Evolutionary conservation across 2,113 vertebrate genomes (phyloP).

Genomic region (Anguilla rostrata): DNA sequence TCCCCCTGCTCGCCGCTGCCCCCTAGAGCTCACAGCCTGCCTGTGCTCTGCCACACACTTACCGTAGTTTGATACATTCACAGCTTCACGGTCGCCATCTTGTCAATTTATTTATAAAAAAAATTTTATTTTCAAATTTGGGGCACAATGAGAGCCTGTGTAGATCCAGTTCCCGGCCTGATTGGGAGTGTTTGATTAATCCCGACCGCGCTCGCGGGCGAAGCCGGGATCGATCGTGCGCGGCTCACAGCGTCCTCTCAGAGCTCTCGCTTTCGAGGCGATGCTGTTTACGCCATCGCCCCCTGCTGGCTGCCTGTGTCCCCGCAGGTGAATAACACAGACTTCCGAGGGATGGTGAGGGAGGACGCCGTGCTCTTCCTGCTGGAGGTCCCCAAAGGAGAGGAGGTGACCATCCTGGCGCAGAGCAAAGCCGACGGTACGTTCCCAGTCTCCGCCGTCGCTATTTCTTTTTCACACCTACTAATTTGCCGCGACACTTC

Average conservation of each 20-base stretch:
- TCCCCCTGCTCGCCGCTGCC: neutral
- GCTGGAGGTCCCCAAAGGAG: constrained; percentile 93
- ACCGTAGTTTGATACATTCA: too few relatives aligned
- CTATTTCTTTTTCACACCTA: neutral
- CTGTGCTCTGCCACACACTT: too few relatives aligned
- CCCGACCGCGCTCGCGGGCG: too few relatives aligned
- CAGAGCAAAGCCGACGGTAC: constrained; percentile 94
- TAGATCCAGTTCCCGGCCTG: neutral
- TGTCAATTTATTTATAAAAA: too few relatives aligned
- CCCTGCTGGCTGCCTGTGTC: neutral
- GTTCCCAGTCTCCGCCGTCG: neutral
- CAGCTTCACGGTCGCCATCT: too few relatives aligned
- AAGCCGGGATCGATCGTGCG: too few relatives aligned
- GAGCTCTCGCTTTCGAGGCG: too few relatives aligned
- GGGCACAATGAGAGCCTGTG: too few relatives aligned
- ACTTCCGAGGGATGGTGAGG: constrained; percentile 92
- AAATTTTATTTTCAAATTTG: too few relatives aligned
- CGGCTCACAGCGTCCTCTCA: too few relatives aligned
- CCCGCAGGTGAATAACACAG: constrained; percentile 85
- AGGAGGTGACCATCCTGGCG: constrained; percentile 87
- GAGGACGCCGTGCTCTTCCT: constrained; percentile 94
- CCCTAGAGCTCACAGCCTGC: neutral
- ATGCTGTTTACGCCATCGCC: neutral
- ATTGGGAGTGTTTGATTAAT: too few relatives aligned
- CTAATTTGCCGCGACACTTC: too few relatives aligned